These are phyloP conservation scores for Acanthosepion lycidas DNA, from an alignment of 2,888 invertebrate genomes.

Conservation along the genomic window DNA sequence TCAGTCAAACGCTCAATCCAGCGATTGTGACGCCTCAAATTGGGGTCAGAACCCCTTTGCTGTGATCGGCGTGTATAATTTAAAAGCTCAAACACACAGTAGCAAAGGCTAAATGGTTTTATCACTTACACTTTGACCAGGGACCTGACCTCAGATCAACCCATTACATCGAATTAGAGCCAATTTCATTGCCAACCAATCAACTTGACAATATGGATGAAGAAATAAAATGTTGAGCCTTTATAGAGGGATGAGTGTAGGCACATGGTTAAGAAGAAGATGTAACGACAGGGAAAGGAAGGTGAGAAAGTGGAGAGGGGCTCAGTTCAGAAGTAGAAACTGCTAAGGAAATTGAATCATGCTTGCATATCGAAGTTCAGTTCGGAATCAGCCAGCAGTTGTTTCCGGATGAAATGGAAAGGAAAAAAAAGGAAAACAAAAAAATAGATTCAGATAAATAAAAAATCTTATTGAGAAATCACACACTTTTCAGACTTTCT, in stretches of 20 bases:
- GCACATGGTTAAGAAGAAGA: neutral
- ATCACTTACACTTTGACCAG: neutral
- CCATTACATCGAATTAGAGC: neutral
- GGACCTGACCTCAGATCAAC: neutral
- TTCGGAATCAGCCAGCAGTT: neutral
- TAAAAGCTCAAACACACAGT: constrained; percentile 21
- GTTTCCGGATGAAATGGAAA: neutral
- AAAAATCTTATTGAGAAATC: no score
- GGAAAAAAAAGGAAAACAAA: neutral
- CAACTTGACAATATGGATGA: neutral
- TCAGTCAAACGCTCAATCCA: neutral
- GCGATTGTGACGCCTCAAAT: neutral
- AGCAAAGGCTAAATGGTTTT: constrained; percentile 21
- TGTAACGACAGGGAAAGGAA: neutral
- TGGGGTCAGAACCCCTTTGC: neutral
- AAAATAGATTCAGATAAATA: neutral
- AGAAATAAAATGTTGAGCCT: neutral
- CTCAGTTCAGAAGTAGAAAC: neutral
- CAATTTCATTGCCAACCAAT: neutral
- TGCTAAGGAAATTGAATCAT: neutral
- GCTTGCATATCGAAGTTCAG: neutral
- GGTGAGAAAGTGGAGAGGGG: neutral
- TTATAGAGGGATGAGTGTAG: neutral
- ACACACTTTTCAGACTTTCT: no score
- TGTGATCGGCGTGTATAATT: neutral